A percentile compares a stretch with the other conserved stretches of the same genome.
Conservation (phyloP, 2,888 invertebrate species). For the Celastrina argiolus region DNA sequence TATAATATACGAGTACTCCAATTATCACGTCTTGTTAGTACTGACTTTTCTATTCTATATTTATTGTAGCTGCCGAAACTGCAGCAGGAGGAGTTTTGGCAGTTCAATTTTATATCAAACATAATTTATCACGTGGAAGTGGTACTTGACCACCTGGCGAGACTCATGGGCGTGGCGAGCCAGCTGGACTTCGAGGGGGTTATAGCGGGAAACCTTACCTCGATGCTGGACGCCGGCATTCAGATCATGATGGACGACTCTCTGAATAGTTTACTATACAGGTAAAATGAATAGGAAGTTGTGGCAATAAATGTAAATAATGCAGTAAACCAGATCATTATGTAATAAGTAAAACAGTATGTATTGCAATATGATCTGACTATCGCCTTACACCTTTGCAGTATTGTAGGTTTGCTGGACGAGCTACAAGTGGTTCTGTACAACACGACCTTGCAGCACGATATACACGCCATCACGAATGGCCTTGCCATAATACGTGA, state of each 20-base stretch:
- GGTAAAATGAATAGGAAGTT: constrained; percentile 43
- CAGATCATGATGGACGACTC: constrained; percentile 66
- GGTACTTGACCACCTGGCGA: constrained; percentile 56
- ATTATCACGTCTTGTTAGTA: no score
- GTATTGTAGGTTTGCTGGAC: constrained; percentile 62
- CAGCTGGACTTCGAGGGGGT: constrained; percentile 55
- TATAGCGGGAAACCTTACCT: constrained; percentile 48
- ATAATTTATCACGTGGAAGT: constrained; percentile 57
- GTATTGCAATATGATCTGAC: background rate
- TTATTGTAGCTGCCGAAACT: constrained; percentile 60
- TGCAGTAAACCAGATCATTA: no score
- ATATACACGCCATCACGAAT: constrained; percentile 54
- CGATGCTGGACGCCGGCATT: constrained; percentile 62
- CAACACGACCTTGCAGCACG: constrained; percentile 50
- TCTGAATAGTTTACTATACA: constrained; percentile 60
- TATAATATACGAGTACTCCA: no score
- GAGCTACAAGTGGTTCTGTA: constrained; percentile 64
- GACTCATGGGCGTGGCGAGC: constrained; percentile 65
- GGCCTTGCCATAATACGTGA: constrained; percentile 62
- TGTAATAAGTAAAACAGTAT: no score
- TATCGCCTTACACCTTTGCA: constrained; percentile 38
- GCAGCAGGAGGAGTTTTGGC: constrained; percentile 66
- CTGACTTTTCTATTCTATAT: no score
- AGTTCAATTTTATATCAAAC: constrained; percentile 65
- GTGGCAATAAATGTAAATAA: no score